A percentile compares a stretch with the other conserved stretches of the same genome.
Evolutionary conservation across 2,797 vertebrate genomes (phyloP).

Genomic region (Apodemus agrarius): DNA sequence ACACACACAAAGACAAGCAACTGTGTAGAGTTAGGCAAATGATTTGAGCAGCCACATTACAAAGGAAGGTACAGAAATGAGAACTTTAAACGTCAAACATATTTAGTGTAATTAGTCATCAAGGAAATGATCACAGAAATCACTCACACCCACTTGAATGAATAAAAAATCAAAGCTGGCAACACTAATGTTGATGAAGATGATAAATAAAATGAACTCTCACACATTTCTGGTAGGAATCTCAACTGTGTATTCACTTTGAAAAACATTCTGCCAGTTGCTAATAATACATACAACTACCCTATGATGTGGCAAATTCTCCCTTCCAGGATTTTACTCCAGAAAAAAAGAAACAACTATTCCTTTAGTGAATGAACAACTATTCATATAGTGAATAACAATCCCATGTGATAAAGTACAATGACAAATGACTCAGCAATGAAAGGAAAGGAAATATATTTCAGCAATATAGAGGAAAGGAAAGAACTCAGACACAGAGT

Average conservation of each 20-base stretch:
- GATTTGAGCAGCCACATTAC: constrained; percentile 47
- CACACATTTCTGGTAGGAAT: constrained; percentile 45
- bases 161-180: constrained; percentile 71
- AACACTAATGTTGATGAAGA: constrained; percentile 50
- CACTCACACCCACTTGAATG: constrained; percentile 46
- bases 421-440: constrained; percentile 15
- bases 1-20: background rate
- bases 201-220: constrained; percentile 55
- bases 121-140: constrained; percentile 66
- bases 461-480: background rate
- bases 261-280: constrained; percentile 51
- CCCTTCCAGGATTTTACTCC: constrained; percentile 24
- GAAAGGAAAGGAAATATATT: constrained; percentile 3
- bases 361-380: constrained; percentile 7
- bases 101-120: constrained; percentile 59
- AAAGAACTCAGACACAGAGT: constrained; percentile 51
- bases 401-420: constrained; percentile 1
- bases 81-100: constrained; percentile 54
- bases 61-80: constrained; percentile 33
- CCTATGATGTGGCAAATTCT: background rate
- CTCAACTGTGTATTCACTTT: constrained; percentile 49
- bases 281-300: constrained; percentile 42
- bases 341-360: constrained; percentile 31
- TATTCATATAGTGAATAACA: constrained; percentile 31
- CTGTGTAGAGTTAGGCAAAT: background rate